Base-by-base conservation (phyloP, 2,797 vertebrate species). In the Taeniopygia guttata region DNA sequence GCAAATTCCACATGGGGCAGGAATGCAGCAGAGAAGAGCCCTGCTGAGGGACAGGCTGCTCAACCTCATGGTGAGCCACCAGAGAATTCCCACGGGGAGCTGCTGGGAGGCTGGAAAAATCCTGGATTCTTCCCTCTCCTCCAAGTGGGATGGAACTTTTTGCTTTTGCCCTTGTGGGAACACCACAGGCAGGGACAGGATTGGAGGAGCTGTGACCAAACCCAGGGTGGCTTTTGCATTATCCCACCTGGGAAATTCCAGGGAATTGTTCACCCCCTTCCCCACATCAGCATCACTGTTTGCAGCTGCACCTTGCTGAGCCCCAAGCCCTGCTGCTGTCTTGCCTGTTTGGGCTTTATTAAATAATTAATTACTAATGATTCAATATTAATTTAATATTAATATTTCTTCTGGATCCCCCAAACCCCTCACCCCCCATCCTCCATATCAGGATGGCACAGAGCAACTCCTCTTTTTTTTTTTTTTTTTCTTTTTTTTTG, bases 61-160 rank as follows among this genome's bases (percentile, higher is more conserved):
- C 62, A 36, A 4, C 17, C 6, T 0, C 13, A 0, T 4, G 40
- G 18, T 1, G 1, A 76, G 81, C 49, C 84, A 6, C 19, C 30
- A 23, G 76, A 80, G 80, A 90, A 81, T 64, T 60, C 73, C 56
- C 36, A 0, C 22, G 0, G 5, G 55, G 45, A 70, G 38, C 38
- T 58, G 38, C 40, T 1, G 2, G 52, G 38, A 66, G 59, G 36
- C 36, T 38, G 36, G 36, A 38, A 38, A 38, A 38, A 83, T 26
- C 30, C 19, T 0, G 0, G 10, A 9, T 7, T 1, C 9, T 16
- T 20, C 4, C 20, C 15, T 89, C 79, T 23, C 34, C 27, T 9
- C 49, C 52, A 27, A 42, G 56, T 54, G 45, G 48, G 27, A 13
- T 55, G 52, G 36, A 74, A 42, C 19, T 40, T 78, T 83, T 89